Conservation (phyloP, 2,113 vertebrate species). For the Nycticebus coucang region DNA sequence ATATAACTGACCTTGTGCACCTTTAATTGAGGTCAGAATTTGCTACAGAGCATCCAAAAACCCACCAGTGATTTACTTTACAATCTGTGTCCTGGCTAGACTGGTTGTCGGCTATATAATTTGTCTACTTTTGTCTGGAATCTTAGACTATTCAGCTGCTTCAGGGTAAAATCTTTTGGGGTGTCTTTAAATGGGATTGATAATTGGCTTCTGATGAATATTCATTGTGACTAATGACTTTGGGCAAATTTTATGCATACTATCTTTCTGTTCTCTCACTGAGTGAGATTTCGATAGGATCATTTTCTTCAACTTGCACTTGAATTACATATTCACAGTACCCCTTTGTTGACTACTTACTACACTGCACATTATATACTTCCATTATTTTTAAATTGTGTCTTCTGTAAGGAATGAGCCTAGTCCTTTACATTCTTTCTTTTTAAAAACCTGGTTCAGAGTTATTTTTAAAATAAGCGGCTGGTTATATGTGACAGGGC, state of each 20-base stretch:
- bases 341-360: conserved; percentile 66
- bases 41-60: conserved; percentile 53
- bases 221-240: conserved; percentile 90
- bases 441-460: conserved; percentile 37
- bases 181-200: conserved; percentile 86
- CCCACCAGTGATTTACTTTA: conserved; percentile 73
- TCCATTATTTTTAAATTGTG: conserved; percentile 59
- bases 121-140: conserved; percentile 78
- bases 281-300: conserved; percentile 86
- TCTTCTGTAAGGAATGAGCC: conserved; percentile 15
- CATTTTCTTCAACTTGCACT: conserved; percentile 72
- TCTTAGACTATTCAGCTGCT: conserved; percentile 86
- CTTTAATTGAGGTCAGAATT: conserved; percentile 75
- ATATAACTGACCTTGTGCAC: conserved; percentile 69
- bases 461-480: conserved; percentile 47
- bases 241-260: conserved; percentile 89
- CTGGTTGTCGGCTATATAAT: conserved; percentile 76
- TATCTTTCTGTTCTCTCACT: conserved; percentile 84
- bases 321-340: conserved; percentile 81
- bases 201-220: conserved; percentile 89
- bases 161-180: conserved; percentile 86
- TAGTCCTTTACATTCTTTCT: conserved; percentile 4
- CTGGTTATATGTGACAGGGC: background rate
- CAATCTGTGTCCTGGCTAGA: conserved; percentile 66
- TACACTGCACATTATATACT: conserved; percentile 54